These are phyloP conservation scores for Seriola aureovittata DNA, from an alignment of 2,113 vertebrate genomes.

Conservation along the genomic window DNA sequence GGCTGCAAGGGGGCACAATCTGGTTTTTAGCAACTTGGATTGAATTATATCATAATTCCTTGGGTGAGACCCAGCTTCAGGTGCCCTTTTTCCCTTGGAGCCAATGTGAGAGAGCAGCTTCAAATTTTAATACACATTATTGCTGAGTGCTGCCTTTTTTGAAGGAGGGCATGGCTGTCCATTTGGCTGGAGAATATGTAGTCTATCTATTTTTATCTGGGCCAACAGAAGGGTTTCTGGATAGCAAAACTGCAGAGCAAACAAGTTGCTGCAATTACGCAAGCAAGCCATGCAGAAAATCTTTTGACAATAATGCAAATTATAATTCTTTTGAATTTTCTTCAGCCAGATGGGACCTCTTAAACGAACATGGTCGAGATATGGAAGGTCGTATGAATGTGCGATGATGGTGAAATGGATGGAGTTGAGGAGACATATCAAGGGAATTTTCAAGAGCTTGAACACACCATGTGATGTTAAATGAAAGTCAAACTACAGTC, in stretches of 20 bases:
- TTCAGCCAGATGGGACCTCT: slow-evolving; percentile 39
- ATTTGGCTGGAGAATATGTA: slow-evolving; percentile 66
- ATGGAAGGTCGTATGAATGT: neutral
- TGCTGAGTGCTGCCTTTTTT: slow-evolving; percentile 72
- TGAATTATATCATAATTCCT: slow-evolving; percentile 48
- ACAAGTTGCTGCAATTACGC: slow-evolving; percentile 70
- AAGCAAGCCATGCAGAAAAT: slow-evolving; percentile 71
- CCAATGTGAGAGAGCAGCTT: slow-evolving; percentile 41
- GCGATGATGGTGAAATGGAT: neutral
- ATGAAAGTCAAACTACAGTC: neutral
- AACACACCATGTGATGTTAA: neutral
- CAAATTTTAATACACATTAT: slow-evolving; percentile 66
- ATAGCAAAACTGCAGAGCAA: slow-evolving; percentile 69
- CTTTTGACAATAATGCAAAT: slow-evolving; percentile 66
- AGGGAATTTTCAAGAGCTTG: neutral
- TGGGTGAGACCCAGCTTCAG: slow-evolving; percentile 36
- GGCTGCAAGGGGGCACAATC: slow-evolving; percentile 17
- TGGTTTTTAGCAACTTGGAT: slow-evolving; percentile 28
- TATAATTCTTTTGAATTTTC: slow-evolving; percentile 29
- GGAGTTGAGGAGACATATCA: neutral
- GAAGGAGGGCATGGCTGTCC: slow-evolving; percentile 52
- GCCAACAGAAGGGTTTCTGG: slow-evolving; percentile 54
- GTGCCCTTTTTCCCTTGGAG: slow-evolving; percentile 39
- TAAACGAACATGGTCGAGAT: slow-evolving; percentile 9
- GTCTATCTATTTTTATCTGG: slow-evolving; percentile 72